Percentiles rank a stretch among this genome's conserved stretches.
Evolutionary conservation across 2,888 invertebrate genomes (phyloP).

Genomic region (Tachystola acroxantha): DNA sequence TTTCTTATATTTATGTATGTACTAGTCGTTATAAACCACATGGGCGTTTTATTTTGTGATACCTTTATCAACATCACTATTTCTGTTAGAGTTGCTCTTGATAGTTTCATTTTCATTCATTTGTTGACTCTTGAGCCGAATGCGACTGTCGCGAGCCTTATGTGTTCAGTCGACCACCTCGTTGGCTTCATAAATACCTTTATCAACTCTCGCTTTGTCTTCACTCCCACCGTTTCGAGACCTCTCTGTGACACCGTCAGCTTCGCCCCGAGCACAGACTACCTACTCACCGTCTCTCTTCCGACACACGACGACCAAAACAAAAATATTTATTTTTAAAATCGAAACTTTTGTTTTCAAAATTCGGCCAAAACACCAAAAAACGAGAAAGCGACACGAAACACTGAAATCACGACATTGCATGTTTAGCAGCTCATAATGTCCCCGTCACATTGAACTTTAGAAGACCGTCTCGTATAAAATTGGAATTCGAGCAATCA

Average conservation of each 20-base stretch:
- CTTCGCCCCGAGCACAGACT: slow-evolving; percentile 63
- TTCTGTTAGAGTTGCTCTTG: slow-evolving; percentile 75
- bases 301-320: slow-evolving; percentile 46
- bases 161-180: slow-evolving; percentile 44
- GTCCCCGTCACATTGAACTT: slow-evolving; percentile 71
- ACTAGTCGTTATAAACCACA: slow-evolving; percentile 52
- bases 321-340: slow-evolving; percentile 27
- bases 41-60: slow-evolving; percentile 79
- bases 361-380: slow-evolving; percentile 60
- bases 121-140: slow-evolving; percentile 63
- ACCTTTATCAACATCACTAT: slow-evolving; percentile 75
- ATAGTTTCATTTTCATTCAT: slow-evolving; percentile 74
- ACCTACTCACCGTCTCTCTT: slow-evolving; percentile 37
- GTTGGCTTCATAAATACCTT: slow-evolving; percentile 59
- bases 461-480: slow-evolving; percentile 66
- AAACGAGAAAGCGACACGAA: slow-evolving; percentile 49
- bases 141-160: slow-evolving; percentile 67
- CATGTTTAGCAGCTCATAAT: slow-evolving; percentile 75
- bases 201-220: slow-evolving; percentile 60
- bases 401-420: slow-evolving; percentile 70
- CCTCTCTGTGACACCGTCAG: slow-evolving; percentile 61
- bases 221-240: slow-evolving; percentile 59
- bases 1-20: slow-evolving; percentile 56
- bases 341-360: slow-evolving; percentile 22
- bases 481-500: slow-evolving; percentile 60